Conservation (phyloP, 2,113 vertebrate genomes). For the Desmodus rotundus region DNA sequence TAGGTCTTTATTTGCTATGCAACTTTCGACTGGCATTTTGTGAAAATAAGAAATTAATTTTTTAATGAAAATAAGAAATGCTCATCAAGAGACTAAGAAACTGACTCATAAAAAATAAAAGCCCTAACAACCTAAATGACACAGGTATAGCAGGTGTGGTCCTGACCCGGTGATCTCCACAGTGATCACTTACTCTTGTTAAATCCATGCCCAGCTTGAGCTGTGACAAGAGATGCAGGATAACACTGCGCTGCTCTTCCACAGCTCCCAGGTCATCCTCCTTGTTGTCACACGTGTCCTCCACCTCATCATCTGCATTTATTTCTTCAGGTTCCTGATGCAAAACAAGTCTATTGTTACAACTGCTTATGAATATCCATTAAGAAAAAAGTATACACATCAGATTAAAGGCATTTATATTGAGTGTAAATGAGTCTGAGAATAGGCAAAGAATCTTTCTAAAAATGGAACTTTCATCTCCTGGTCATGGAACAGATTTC, state of each 20-base stretch:
- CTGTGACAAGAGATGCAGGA: constrained; percentile 97
- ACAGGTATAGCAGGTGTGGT: neutral
- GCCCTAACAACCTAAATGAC: neutral
- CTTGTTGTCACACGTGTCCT: constrained; percentile 87
- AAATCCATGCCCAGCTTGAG: constrained; percentile 99
- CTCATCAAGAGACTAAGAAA: constrained; percentile 1
- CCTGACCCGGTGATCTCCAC: neutral
- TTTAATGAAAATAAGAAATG: neutral
- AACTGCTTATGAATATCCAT: neutral
- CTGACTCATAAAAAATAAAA: neutral
- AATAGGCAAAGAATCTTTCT: neutral
- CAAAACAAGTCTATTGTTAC: neutral
- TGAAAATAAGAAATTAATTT: neutral
- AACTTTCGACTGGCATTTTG: neutral
- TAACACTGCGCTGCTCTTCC: constrained; percentile 97
- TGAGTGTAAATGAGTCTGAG: neutral
- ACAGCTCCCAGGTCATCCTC: constrained; percentile 94
- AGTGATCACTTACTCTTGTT: constrained; percentile 88
- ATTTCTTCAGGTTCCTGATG: constrained; percentile 91
- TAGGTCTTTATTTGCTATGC: neutral
- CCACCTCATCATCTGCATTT: constrained; percentile 89
- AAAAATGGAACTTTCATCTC: neutral
- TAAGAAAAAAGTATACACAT: neutral
- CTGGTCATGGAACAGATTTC: neutral
- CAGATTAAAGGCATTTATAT: neutral